Base-by-base conservation (phyloP, 2,888 invertebrate species). In the Palloptera scutellata region DNA sequence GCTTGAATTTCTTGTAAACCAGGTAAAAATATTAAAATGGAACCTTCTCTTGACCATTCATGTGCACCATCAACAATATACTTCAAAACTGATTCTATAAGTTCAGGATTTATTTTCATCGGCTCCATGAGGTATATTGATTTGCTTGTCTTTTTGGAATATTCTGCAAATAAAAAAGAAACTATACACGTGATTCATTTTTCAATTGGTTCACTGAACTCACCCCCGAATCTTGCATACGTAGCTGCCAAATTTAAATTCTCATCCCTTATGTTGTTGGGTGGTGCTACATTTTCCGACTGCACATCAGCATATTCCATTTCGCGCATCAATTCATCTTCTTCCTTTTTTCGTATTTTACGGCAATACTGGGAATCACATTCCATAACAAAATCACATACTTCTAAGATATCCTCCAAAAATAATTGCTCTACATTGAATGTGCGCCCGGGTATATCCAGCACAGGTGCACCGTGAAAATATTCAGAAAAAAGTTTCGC, bases 391-490 rank as follows among this genome's bases (percentile, higher is more conserved):
- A 87, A 92, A 75, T 86, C 83, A 12, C 87, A 87, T 51, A 85
- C 83, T 75, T 94, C 92, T 76, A 95, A 84, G 53, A 94, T 89
- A 77, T 95, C 93, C 85, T 96, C 95, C 54, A 96, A 86, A 79
- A 92, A 93, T 51, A 90, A 86, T 80, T 94, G 92, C 74, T 92
- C 88, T 0, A 96, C 95, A 0, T 95, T 93, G 81, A 91, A 95
- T 0, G 95, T 95, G 78, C 93, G 86, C 13, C 92, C 96, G 61
- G 95, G 93, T 76, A 94, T 93, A 78, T 92, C 89, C 70, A 96
- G 85, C 55, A 94, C 87, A 1, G 95, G 95, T 67, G 92, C 90
- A 51, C 89, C 88, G 0, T 77, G 81, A 82, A 97, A 97, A 84
- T 97, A 97, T 57, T 90, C 86, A 1, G 93, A 91, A 81, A 97